A percentile compares a stretch with the other conserved stretches of the same genome.
Evolutionary conservation across 2,888 invertebrate species (phyloP).

Genomic region (Sclerodermus sp.): DNA sequence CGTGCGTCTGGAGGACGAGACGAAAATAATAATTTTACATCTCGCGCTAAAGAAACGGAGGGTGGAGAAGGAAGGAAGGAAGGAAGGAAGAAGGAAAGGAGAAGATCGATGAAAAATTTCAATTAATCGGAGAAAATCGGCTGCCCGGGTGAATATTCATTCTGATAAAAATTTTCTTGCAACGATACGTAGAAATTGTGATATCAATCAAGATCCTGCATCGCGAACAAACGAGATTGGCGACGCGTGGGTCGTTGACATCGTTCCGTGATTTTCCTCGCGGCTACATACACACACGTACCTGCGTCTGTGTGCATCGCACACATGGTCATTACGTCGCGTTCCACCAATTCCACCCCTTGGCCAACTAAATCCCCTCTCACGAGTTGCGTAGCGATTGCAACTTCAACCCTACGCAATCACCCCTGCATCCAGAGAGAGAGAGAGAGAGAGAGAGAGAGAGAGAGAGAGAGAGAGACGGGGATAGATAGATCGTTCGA

Average conservation of each 20-base stretch:
- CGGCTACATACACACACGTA: constrained; percentile 36
- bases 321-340: too few species aligned
- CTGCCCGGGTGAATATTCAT: too few species aligned
- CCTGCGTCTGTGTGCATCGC: constrained; percentile 26
- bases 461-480: constrained; percentile 4
- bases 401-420: constrained; percentile 41
- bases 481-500: constrained; percentile 41
- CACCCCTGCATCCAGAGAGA: constrained; percentile 39
- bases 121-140: too few species aligned
- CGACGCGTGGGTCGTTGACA: constrained; percentile 46
- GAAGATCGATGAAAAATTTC: not conserved
- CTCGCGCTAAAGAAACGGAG: too few species aligned
- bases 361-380: not conserved
- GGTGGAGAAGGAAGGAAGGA: not conserved
- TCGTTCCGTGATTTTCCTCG: constrained; percentile 51
- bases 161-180: too few species aligned
- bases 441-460: too few species aligned
- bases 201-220: not conserved
- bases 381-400: constrained; percentile 23
- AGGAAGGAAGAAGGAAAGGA: constrained; percentile 3
- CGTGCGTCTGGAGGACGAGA: too few species aligned
- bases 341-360: constrained; percentile 27
- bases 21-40: too few species aligned
- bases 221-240: not conserved
- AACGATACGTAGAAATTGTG: too few species aligned